Evolutionary conservation across 2,113 vertebrate genomes (phyloP).

Genomic region (Psilopsiagon aurifrons): DNA sequence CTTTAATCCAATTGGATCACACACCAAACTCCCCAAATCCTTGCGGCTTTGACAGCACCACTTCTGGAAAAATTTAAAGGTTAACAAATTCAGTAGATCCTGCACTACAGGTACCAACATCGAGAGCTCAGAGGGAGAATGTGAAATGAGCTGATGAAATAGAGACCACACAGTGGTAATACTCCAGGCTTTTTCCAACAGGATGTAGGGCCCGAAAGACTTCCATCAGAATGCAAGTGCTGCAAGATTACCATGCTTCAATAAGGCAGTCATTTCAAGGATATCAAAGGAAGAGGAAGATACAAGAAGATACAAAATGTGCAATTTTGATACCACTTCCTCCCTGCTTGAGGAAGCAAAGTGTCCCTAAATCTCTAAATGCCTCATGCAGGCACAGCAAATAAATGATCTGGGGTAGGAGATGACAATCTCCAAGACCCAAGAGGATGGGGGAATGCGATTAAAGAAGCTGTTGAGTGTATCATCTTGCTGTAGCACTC

Average conservation of each 20-base stretch:
- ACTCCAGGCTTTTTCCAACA: rapidly evolving
- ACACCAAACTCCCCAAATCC: slow-evolving; percentile 19
- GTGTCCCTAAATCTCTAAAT: neutral
- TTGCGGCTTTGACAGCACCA: neutral
- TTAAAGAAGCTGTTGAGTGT: slow-evolving; percentile 6
- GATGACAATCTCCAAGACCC: slow-evolving; percentile 17
- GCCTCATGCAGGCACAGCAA: neutral
- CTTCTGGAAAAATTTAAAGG: neutral
- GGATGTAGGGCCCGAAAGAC: neutral
- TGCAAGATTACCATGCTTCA: neutral
- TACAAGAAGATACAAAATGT: neutral
- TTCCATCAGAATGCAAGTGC: neutral
- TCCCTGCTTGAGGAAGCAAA: neutral
- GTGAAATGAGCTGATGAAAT: neutral
- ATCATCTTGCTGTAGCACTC: neutral
- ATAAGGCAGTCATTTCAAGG: neutral
- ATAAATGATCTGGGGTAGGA: neutral
- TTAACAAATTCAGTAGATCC: slow-evolving; percentile 38
- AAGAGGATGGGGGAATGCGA: neutral
- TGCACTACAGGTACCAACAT: neutral
- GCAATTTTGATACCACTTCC: neutral
- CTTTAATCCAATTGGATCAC: slow-evolving; percentile 44
- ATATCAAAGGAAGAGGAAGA: neutral
- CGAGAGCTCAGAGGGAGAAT: neutral
- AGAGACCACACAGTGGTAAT: neutral